Evolutionary conservation across 2,113 vertebrate genomes (phyloP).

Genomic region (Sceloporus tristichus): DNA sequence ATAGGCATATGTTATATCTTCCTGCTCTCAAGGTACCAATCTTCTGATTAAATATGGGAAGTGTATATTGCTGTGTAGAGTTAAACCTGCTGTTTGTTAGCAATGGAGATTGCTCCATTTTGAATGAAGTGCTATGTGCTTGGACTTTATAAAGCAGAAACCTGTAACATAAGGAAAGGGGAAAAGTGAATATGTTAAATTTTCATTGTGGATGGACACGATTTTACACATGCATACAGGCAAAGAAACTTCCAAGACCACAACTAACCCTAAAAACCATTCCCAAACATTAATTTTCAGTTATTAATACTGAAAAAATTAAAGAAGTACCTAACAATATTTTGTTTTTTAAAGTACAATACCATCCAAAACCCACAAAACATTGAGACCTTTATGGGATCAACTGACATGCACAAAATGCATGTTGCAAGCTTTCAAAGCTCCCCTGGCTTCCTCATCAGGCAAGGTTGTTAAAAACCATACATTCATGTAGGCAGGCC

Average conservation of each 20-base stretch:
- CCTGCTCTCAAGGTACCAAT: background rate
- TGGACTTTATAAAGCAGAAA: background rate
- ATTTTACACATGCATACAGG: background rate
- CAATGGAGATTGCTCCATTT: background rate
- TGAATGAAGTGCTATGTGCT: background rate
- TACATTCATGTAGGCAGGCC: too few species aligned
- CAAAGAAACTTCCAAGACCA: background rate
- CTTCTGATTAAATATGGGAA: background rate
- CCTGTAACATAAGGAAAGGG: background rate
- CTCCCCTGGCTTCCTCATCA: too few species aligned
- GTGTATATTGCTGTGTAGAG: background rate
- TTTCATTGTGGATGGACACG: too few species aligned
- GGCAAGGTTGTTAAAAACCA: too few species aligned
- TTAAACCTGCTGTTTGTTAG: background rate
- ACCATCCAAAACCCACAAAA: too few species aligned
- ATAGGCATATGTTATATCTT: background rate
- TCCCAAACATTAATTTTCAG: background rate
- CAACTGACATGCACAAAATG: too few species aligned
- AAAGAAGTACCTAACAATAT: conserved; percentile 7
- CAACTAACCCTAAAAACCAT: background rate
- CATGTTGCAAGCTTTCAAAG: too few species aligned
- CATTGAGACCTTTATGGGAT: too few species aligned
- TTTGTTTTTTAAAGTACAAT: background rate
- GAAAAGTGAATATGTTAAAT: background rate
- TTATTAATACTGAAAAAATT: background rate